Percentiles rank a stretch among this genome's conserved stretches.
Evolutionary conservation across 2,113 vertebrate species (phyloP).

Genomic region (Brevimyrus niger): DNA sequence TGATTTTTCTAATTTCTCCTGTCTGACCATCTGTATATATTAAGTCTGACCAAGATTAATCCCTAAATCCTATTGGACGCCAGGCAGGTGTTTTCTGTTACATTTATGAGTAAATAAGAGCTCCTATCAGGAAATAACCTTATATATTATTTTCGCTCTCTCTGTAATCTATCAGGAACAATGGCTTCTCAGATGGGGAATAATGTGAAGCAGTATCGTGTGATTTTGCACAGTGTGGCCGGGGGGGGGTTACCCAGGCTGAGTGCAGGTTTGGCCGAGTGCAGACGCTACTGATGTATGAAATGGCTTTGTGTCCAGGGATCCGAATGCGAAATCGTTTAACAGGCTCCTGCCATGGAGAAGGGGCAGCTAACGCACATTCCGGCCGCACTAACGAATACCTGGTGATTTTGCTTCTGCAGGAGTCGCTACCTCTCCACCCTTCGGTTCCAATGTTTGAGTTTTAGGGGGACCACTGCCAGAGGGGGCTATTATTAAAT

Average conservation of each 20-base stretch:
- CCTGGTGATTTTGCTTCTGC: constrained; percentile 46
- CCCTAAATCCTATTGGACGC: constrained; percentile 72
- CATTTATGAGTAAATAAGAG: constrained; percentile 67
- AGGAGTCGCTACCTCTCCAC: constrained; percentile 49
- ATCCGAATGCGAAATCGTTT: constrained; percentile 70
- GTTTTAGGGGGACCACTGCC: not conserved
- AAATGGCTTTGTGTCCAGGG: constrained; percentile 63
- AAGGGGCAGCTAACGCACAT: constrained; percentile 54
- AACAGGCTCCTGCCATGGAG: constrained; percentile 59
- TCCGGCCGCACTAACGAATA: constrained; percentile 44
- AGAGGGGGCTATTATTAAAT: constrained; percentile 11
- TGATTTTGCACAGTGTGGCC: constrained; percentile 43
- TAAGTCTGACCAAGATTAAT: constrained; percentile 85
- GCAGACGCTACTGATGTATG: constrained; percentile 58
- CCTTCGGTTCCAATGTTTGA: not conserved
- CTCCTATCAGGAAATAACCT: constrained; percentile 74
- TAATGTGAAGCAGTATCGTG: constrained; percentile 49
- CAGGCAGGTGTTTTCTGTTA: constrained; percentile 72
- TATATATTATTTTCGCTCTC: constrained; percentile 65
- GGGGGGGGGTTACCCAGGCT: constrained; percentile 36
- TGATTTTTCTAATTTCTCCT: constrained; percentile 87
- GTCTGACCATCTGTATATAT: constrained; percentile 84
- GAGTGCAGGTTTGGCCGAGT: constrained; percentile 47
- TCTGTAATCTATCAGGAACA: constrained; percentile 64
- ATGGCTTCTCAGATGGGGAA: constrained; percentile 50